Evolutionary conservation across 2,888 invertebrate genomes (phyloP).

Genomic region (Ornithoptera alexandrae): DNA sequence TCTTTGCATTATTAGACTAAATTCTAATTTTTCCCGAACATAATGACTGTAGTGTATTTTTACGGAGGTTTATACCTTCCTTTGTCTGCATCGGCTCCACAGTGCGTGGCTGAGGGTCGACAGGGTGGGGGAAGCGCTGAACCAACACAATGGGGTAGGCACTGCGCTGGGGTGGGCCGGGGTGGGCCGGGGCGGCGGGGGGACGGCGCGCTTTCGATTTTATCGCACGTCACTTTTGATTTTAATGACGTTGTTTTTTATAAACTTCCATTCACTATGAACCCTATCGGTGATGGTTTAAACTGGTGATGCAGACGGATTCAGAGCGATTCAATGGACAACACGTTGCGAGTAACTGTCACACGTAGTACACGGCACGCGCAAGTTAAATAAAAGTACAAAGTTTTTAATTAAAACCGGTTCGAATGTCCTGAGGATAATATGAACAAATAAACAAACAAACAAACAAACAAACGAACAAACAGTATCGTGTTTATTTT

Average conservation of each 20-base stretch:
- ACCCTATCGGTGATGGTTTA: no score
- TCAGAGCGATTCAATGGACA: no score
- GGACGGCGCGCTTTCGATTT: slow-evolving; percentile 20
- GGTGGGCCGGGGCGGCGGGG: slow-evolving; percentile 14
- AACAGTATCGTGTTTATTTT: no score
- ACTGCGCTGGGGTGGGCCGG: neutral
- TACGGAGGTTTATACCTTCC: neutral
- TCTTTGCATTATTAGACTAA: no score
- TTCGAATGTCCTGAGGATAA: no score
- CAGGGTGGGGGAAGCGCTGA: slow-evolving; percentile 30
- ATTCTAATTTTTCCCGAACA: neutral
- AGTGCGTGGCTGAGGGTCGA: slow-evolving; percentile 9
- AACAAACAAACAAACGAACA: no score
- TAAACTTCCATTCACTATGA: neutral
- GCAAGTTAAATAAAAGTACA: no score
- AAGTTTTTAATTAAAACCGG: no score
- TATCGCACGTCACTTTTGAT: slow-evolving; percentile 26
- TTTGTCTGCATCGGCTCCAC: slow-evolving; percentile 7
- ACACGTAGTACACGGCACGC: no score
- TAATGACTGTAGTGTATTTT: neutral
- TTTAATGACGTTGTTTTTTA: slow-evolving; percentile 6
- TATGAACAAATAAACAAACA: no score
- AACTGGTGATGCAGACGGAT: no score
- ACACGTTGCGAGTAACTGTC: no score
- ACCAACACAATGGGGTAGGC: slow-evolving; percentile 32